Base-by-base conservation (phyloP, 2,888 invertebrate genomes). In the Elysia crispata region DNA sequence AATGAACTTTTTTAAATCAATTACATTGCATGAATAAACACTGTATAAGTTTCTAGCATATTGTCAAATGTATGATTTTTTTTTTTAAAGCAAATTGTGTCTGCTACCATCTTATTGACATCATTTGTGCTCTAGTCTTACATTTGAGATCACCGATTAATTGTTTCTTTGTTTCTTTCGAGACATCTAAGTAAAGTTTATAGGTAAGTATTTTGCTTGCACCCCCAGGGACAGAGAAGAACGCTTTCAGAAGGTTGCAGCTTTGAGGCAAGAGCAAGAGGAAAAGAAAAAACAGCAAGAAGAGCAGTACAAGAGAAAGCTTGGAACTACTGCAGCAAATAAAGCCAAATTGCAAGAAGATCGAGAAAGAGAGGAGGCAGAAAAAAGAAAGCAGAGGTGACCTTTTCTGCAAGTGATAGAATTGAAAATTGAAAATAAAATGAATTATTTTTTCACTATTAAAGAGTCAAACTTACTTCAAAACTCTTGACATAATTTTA, bases 271-370 rank as follows among this genome's bases (percentile, higher is more conserved):
- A 76, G 84, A 86, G 49, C 80, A 86, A 41, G 84, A 85, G 50
- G 86, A 87, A 41, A 85, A 82, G 62, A 69, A 83, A 1, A 82
- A 11, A 11, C 41, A 41, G 41, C 41, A 41, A 11, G 41, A 41
- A 11, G 41, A 41, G 41, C 41, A 41, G 41, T 41, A 41, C 41
- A 41, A 85, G 41, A 80, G 81, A 11, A 85, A 85, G 23, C 73
- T 83, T n/a, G 86, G 86, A 75, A 50, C 85, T 11, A 80, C 83
- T 57, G 86, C 86, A 67, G 25, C 28, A 15, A 60, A 79, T n/a
- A 81, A 78, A 50, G 87, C 86, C 15, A 86, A 84, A 64, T 80
- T 86, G 73, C 86, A 85, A 50, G 87, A 87, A 80, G 83, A 87
- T 25, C 50, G 73, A n/a, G 41, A 54, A 31, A 81, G 54, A 57